phyloP scores from a whole-genome alignment of 2,888 invertebrate species.

The Abscondita cerata region DNA sequence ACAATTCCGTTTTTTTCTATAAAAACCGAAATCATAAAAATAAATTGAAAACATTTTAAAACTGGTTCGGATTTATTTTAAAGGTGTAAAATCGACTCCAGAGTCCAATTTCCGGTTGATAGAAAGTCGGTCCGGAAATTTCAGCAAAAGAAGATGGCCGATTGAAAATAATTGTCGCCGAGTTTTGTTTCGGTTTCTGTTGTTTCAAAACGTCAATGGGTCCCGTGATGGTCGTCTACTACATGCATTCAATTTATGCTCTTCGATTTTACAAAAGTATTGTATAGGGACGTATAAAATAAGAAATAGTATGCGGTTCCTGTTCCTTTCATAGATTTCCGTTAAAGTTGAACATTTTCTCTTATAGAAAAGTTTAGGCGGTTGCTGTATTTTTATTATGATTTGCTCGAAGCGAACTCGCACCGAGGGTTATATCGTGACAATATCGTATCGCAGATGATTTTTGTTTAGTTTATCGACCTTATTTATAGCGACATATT shows the following conservation, averaged over 20 bases:
- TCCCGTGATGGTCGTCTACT: constrained; percentile 56
- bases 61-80: constrained; percentile 53
- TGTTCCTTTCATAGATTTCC: constrained; percentile 37
- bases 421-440: constrained; percentile 38
- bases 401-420: constrained; percentile 31
- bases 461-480: constrained; percentile 53
- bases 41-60: constrained; percentile 53
- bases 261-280: constrained; percentile 51
- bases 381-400: constrained; percentile 37
- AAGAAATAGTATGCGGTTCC: constrained; percentile 47
- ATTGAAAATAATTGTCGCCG: constrained; percentile 60
- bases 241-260: constrained; percentile 57
- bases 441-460: constrained; percentile 45
- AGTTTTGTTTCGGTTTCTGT: constrained; percentile 53
- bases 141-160: constrained; percentile 48
- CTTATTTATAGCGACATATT: constrained; percentile 53
- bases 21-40: constrained; percentile 44
- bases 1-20: constrained; percentile 1
- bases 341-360: constrained; percentile 25
- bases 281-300: constrained; percentile 57
- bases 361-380: constrained; percentile 20
- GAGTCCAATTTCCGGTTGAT: constrained; percentile 51
- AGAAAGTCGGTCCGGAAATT: constrained; percentile 49
- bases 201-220: constrained; percentile 53
- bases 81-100: constrained; percentile 51